Evolutionary conservation across 2,797 vertebrate species (phyloP), one percentile per base, ranked within the genome.

Genomic region (Myotis daubentonii): DNA sequence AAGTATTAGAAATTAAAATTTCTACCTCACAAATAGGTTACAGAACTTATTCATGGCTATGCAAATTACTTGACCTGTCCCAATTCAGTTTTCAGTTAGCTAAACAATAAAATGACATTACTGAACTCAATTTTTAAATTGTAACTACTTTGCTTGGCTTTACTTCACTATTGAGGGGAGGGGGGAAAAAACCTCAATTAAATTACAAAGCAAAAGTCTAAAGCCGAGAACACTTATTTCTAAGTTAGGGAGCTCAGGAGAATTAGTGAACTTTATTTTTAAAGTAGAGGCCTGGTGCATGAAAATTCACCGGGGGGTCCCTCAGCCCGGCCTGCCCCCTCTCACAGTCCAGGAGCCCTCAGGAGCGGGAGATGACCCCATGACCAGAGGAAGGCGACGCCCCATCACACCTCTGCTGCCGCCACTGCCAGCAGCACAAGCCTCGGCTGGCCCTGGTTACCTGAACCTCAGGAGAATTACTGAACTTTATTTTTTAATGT

Each of bases 221-320:
- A 87, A 79, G 51, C 5, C 36, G 7, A 81, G n/a, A 92, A 92
- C n/a, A 60, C 60, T 87, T 85, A 91, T 60, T 85, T 93, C 49
- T 84, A 91, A 85, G 49, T 33, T 19, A 82, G 19, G 38, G n/a
- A 51, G 33, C 23, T 83, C 23, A 93, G 74, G 36, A 76, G 80
- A 95, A 84, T 47, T 44, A 78, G 9, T 89, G 22, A 68, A 74
- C 25, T 89, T 86, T 38, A 22, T 78, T 82, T 87, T 65, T 78
- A 87, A 47, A 47, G 11, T 47, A 47, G 47, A 12, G 47, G 47
- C 47, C 47, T 4, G 4, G 47, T 47, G 13, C 47, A 47, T 47
- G 47, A 47, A 47, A 47, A 47, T 47, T 47, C 47, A 44, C 10
- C 10, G 10, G 44, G 12, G 44, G 12, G 13, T 15, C 13, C 47